Conservation (phyloP, 2,113 vertebrate genomes). For the Python bivittatus region DNA sequence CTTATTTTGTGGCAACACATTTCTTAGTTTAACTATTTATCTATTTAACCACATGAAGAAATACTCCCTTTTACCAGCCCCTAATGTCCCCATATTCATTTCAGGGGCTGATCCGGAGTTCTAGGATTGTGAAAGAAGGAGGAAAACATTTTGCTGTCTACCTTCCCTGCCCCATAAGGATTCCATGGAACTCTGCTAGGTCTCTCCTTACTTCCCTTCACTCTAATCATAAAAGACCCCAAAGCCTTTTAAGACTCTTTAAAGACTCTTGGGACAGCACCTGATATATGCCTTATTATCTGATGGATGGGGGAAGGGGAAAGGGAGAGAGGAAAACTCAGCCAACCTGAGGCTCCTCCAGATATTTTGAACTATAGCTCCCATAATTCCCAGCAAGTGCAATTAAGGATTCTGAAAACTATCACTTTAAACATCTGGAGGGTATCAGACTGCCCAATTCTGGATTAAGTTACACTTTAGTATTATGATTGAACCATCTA, state of each 20-base stretch:
- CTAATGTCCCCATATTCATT: neutral
- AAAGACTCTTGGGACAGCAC: neutral
- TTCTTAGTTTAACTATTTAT: too few species aligned
- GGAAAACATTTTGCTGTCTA: neutral
- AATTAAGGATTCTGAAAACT: neutral
- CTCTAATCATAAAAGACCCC: neutral
- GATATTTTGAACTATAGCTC: neutral
- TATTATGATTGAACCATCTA: neutral
- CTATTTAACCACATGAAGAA: neutral
- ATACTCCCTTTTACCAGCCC: neutral
- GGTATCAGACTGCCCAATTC: neutral
- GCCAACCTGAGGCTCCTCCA: neutral
- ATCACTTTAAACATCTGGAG: neutral
- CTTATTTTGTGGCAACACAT: too few species aligned
- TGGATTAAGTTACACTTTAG: neutral
- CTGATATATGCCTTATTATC: neutral
- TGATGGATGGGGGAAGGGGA: neutral
- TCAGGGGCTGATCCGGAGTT: neutral
- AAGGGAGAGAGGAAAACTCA: neutral
- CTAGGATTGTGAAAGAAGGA: neutral
- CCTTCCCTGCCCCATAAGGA: neutral
- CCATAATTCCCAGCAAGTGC: neutral
- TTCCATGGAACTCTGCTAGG: neutral
- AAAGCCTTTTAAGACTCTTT: too few species aligned
- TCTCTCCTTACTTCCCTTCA: neutral